A percentile compares a stretch with the other conserved stretches of the same genome.
Conservation (phyloP, 2,888 invertebrate species). For the Eucriotettix oculatus region DNA sequence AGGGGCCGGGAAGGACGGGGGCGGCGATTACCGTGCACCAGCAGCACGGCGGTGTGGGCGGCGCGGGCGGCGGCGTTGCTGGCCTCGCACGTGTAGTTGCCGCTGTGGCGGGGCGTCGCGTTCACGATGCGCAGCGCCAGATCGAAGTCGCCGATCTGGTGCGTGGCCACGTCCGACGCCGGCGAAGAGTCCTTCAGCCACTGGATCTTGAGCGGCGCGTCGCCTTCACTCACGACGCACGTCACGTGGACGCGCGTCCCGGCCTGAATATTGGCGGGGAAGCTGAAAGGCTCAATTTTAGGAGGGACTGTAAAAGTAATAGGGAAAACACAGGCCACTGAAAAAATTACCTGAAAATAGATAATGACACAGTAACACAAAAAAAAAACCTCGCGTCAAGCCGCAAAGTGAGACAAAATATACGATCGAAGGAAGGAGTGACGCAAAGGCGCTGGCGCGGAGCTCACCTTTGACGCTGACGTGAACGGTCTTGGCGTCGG, state of each 20-base stretch:
- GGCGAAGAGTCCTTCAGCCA: constrained; percentile 38
- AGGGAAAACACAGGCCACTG: not conserved
- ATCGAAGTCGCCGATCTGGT: constrained; percentile 41
- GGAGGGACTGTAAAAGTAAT: constrained; percentile 35
- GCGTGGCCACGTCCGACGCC: constrained; percentile 27
- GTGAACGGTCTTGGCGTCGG: not conserved
- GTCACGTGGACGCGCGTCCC: constrained; percentile 41
- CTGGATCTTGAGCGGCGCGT: constrained; percentile 42
- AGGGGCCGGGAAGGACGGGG: not conserved
- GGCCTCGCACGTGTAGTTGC: constrained; percentile 41
- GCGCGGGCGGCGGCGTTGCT: constrained; percentile 39
- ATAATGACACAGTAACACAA: too few species aligned
- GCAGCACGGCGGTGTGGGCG: constrained; percentile 38
- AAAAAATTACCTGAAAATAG: too few species aligned
- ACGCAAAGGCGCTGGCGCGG: too few species aligned
- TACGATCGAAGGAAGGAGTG: too few species aligned
- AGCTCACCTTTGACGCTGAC: not conserved
- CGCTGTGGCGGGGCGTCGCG: constrained; percentile 37
- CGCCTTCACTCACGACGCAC: constrained; percentile 42
- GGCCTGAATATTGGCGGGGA: constrained; percentile 42
- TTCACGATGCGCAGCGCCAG: constrained; percentile 39
- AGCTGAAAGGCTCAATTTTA: constrained; percentile 46
- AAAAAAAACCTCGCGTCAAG: too few species aligned
- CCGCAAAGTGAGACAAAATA: too few species aligned
- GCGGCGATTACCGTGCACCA: constrained; percentile 33